Percentiles rank a stretch among this genome's conserved stretches.
Conservation (phyloP, 2,113 vertebrate species). For the Apodemus speciosus region DNA sequence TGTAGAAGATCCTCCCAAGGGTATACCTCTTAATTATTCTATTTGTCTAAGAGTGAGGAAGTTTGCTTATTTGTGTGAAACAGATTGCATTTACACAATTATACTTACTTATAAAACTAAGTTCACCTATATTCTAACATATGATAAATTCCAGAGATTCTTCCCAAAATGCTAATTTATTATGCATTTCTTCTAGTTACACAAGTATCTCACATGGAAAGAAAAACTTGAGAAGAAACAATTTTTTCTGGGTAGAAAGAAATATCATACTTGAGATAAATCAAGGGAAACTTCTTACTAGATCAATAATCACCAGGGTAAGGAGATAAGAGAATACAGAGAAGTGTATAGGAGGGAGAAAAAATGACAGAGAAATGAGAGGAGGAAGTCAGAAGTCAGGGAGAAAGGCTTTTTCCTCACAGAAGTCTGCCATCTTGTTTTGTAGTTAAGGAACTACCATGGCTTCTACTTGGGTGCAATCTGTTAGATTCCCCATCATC, state of each 20-base stretch:
- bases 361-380: background rate
- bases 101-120: background rate
- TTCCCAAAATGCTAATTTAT: background rate
- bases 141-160: background rate
- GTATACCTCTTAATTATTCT: background rate
- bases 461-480: background rate
- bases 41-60: background rate
- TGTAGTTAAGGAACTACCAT: background rate
- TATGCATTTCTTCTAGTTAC: background rate
- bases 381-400: background rate
- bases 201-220: background rate
- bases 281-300: background rate
- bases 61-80: background rate
- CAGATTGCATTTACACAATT: background rate
- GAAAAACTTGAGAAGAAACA: too few species aligned
- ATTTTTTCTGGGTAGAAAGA: too few species aligned
- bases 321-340: background rate
- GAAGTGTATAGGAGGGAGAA: too few species aligned
- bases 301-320: background rate
- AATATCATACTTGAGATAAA: background rate
- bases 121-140: background rate
- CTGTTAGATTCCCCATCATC: background rate
- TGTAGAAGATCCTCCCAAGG: background rate
- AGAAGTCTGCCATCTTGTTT: background rate
- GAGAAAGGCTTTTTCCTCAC: background rate